These are phyloP conservation scores for Pionites leucogaster DNA, from an alignment of 2,113 vertebrate species.

Conservation along the genomic window DNA sequence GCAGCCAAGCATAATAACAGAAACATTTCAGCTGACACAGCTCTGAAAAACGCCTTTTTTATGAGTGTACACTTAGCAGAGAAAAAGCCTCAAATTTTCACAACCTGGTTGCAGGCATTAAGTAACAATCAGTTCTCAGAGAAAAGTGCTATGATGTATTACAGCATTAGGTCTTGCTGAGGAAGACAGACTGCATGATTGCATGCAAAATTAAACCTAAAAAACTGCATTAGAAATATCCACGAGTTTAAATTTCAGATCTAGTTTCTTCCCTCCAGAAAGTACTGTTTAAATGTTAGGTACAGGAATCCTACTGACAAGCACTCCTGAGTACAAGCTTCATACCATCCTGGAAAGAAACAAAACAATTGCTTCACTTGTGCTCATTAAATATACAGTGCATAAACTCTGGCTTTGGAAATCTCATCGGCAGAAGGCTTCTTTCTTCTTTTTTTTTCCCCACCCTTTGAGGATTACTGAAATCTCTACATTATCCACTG, in stretches of 20 bases:
- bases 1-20: neutral
- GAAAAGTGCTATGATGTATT: conserved; percentile 7
- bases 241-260: conserved; percentile 7
- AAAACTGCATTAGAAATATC: conserved; percentile 17
- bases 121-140: neutral
- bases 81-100: conserved; percentile 43
- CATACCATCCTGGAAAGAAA: conserved; percentile 5
- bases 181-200: conserved; percentile 12
- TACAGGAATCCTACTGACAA: conserved; percentile 4
- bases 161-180: neutral
- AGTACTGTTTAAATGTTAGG: neutral
- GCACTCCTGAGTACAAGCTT: neutral
- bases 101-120: conserved; percentile 7
- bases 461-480: neutral
- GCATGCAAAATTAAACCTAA: conserved; percentile 51
- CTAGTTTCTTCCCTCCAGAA: conserved; percentile 1
- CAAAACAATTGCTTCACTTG: neutral
- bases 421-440: neutral
- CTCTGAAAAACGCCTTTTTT: conserved; percentile 6
- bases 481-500: conserved; percentile 29
- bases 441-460: neutral
- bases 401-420: conserved; percentile 29
- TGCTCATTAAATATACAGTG: conserved; percentile 38
- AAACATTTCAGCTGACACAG: neutral
- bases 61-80: neutral